Conservation (phyloP, 2,888 invertebrate genomes). For the Apamea sordens region DNA sequence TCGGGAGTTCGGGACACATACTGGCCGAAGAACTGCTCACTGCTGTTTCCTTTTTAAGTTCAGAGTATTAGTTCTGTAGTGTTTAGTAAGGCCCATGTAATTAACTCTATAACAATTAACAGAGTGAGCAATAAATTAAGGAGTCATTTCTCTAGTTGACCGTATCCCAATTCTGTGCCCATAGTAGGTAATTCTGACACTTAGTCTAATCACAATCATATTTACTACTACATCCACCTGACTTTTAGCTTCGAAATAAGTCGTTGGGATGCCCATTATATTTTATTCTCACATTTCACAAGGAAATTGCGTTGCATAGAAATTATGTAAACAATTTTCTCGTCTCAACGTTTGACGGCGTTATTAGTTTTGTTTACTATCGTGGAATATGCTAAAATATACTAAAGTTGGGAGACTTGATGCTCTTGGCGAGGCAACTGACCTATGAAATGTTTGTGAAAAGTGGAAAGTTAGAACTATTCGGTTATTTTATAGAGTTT, state of each 20-base stretch:
- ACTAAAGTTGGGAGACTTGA: constrained; percentile 52
- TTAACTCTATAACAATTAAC: too few relatives aligned
- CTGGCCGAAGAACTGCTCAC: too few relatives aligned
- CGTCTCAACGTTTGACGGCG: constrained; percentile 52
- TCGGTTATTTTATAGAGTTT: constrained; percentile 33
- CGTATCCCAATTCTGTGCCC: too few relatives aligned
- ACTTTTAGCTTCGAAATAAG: constrained; percentile 9
- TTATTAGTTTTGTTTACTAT: constrained; percentile 64
- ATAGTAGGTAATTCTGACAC: too few relatives aligned
- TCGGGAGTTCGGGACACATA: too few relatives aligned
- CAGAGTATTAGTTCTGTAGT: too few relatives aligned
- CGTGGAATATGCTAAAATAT: constrained; percentile 54
- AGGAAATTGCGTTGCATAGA: constrained; percentile 48
- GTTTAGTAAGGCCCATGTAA: too few relatives aligned
- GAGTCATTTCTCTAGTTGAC: too few relatives aligned
- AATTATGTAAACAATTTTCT: constrained; percentile 64
- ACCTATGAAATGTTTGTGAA: constrained; percentile 46
- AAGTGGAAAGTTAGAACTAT: constrained; percentile 47
- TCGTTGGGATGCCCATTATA: constrained; percentile 1
- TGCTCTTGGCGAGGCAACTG: constrained; percentile 54
- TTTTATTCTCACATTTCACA: constrained; percentile 38
- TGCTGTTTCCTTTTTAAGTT: too few relatives aligned
- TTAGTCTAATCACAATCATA: too few relatives aligned
- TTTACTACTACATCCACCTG: not conserved
- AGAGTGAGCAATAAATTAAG: too few relatives aligned